Conservation (phyloP, 2,113 vertebrate species). For the Gulo gulo region DNA sequence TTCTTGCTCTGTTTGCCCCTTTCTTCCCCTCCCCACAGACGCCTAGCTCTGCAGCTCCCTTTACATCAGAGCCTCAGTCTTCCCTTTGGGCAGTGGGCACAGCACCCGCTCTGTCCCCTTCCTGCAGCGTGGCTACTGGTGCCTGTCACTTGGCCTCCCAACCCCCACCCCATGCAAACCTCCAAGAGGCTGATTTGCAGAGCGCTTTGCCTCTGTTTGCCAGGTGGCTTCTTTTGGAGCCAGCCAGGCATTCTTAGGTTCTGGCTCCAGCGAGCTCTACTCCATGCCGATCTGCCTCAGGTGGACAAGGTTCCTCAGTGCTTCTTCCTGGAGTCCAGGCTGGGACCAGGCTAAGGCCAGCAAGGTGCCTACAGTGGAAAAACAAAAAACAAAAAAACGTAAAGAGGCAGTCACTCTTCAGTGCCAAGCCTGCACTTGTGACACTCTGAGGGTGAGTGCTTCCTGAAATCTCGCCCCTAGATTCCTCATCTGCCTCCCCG, state of each 20-base stretch:
- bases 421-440: too few relatives aligned
- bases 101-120: background rate
- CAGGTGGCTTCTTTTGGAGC: background rate
- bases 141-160: background rate
- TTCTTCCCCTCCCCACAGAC: too few relatives aligned
- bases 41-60: background rate
- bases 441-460: background rate
- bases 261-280: background rate
- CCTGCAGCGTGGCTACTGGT: background rate
- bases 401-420: background rate
- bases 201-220: slow-evolving; percentile 38
- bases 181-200: background rate
- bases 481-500: background rate
- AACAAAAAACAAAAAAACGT: background rate
- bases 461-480: background rate
- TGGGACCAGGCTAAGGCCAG: background rate
- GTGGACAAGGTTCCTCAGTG: background rate
- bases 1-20: background rate
- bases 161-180: background rate
- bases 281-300: background rate
- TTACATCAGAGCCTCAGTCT: background rate
- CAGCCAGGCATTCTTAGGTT: background rate
- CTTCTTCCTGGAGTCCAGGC: background rate
- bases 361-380: background rate
- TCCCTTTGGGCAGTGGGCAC: background rate